These are phyloP conservation scores for Beaufortia kweichowensis DNA, from an alignment of 2,113 vertebrate species.

Conservation along the genomic window DNA sequence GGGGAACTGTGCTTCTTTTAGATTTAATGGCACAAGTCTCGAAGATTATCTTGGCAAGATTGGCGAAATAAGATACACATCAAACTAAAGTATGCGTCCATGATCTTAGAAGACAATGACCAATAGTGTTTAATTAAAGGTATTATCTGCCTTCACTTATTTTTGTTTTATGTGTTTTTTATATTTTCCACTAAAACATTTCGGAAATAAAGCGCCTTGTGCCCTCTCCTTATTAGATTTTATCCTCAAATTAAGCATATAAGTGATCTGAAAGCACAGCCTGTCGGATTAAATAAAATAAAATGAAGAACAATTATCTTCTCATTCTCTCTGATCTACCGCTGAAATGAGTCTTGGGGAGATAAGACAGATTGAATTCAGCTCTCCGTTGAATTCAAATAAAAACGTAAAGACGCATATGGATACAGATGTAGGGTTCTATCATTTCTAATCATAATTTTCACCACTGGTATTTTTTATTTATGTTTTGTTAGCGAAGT, in stretches of 20 bases:
- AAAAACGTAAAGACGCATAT: conserved; percentile 72
- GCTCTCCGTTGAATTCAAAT: conserved; percentile 72
- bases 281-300: conserved; percentile 87
- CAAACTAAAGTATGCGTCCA: conserved; percentile 58
- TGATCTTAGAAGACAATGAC: conserved; percentile 74
- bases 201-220: conserved; percentile 64
- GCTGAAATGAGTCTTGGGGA: conserved; percentile 81
- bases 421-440: conserved; percentile 71
- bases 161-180: conserved; percentile 66
- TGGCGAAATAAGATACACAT: conserved; percentile 61
- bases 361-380: conserved; percentile 86
- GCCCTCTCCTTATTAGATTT: conserved; percentile 78
- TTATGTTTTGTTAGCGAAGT: conserved; percentile 57
- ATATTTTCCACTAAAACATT: conserved; percentile 67
- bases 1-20: conserved; percentile 39
- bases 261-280: conserved; percentile 85
- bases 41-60: conserved; percentile 60
- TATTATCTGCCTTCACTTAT: conserved; percentile 55
- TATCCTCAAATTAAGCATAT: conserved; percentile 92
- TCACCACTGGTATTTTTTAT: conserved; percentile 64
- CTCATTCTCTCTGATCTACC: conserved; percentile 81
- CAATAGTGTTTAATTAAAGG: conserved; percentile 75
- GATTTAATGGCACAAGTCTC: conserved; percentile 28
- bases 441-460: conserved; percentile 78
- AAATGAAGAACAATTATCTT: conserved; percentile 88